Evolutionary conservation across 2,888 invertebrate genomes (phyloP).

Genomic region (Nomada hirtipes): DNA sequence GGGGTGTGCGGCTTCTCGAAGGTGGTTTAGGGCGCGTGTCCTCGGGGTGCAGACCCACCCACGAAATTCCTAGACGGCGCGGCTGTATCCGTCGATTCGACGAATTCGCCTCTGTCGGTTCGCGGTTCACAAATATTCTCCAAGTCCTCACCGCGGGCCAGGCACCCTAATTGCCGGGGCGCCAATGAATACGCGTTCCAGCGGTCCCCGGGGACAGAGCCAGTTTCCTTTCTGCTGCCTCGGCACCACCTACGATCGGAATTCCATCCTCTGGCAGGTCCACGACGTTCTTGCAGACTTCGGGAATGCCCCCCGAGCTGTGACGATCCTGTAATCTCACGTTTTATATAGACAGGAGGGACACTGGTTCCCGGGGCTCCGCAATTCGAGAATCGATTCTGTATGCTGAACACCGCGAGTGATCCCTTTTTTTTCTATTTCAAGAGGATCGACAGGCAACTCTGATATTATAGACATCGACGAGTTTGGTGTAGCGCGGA

Average conservation of each 20-base stretch:
- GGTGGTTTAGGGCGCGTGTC: background rate
- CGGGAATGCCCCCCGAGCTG: constrained; percentile 69
- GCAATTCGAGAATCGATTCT: constrained; percentile 30
- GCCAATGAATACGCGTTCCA: constrained; percentile 37
- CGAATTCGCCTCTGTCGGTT: constrained; percentile 68
- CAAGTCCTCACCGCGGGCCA: constrained; percentile 69
- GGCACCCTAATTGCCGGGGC: constrained; percentile 63
- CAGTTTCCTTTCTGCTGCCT: constrained; percentile 41
- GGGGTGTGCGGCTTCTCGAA: too few relatives aligned
- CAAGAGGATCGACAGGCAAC: background rate
- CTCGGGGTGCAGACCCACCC: constrained; percentile 71
- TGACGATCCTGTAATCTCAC: constrained; percentile 53
- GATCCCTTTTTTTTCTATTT: background rate
- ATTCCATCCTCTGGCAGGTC: constrained; percentile 46
- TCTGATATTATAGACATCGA: background rate
- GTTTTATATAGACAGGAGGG: constrained; percentile 27
- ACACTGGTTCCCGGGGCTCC: constrained; percentile 28
- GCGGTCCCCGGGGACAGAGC: constrained; percentile 55
- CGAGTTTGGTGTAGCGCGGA: too few relatives aligned
- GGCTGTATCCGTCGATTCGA: constrained; percentile 57
- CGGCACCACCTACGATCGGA: constrained; percentile 64
- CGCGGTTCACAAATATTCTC: constrained; percentile 63
- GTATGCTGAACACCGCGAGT: background rate
- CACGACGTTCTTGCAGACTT: constrained; percentile 40
- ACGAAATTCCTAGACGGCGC: constrained; percentile 74